Percentiles rank a stretch among this genome's conserved stretches.
Conservation (phyloP, 1,140 invertebrate species). For the Euschistus heros region DNA sequence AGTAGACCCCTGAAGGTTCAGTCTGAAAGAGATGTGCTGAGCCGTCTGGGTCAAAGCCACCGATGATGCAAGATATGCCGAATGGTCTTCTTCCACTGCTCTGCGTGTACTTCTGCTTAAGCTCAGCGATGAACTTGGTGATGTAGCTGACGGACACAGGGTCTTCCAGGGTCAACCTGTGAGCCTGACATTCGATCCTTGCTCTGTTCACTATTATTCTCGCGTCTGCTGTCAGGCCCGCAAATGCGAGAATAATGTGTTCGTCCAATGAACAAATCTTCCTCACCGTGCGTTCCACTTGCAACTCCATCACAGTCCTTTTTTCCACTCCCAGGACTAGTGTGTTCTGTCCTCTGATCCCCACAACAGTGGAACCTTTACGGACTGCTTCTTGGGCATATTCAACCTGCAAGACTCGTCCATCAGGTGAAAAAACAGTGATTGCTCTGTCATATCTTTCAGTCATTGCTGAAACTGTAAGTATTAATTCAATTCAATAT, state of each 20-base stretch:
- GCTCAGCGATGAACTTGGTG: background rate
- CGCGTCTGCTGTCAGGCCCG: background rate
- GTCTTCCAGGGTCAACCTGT: background rate
- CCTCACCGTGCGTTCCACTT: background rate
- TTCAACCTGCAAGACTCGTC: no score
- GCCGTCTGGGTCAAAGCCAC: background rate
- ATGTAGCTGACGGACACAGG: background rate
- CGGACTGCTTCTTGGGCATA: no score
- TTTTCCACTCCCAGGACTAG: background rate
- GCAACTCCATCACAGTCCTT: background rate
- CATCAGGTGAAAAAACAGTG: no score
- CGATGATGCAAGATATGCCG: background rate
- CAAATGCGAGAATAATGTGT: background rate
- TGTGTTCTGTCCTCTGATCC: no score
- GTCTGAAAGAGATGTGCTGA: background rate
- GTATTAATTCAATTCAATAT: no score
- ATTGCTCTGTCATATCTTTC: no score
- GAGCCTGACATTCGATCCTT: background rate
- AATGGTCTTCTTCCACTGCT: background rate
- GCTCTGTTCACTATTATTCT: background rate
- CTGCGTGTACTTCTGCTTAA: background rate
- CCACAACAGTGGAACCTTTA: no score
- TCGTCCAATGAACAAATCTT: background rate
- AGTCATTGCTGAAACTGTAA: no score
- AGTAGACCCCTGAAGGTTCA: background rate